A percentile compares a stretch with the other conserved stretches of the same genome.
Evolutionary conservation across 2,888 invertebrate species (phyloP).

Genomic region (Drosophila peninsularis): DNA sequence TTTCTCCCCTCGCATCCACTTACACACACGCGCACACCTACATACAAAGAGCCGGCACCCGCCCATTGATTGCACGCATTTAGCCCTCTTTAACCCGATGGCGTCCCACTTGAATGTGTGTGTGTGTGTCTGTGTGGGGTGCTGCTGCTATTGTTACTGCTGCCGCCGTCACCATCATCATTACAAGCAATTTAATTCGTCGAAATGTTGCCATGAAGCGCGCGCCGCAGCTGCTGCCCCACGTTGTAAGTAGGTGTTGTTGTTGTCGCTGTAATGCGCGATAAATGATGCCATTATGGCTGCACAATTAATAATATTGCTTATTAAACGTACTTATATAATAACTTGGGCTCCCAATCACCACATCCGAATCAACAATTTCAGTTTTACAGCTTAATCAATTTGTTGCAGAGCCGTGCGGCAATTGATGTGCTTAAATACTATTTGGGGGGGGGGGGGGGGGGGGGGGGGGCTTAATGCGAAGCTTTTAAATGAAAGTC

Average conservation of each 20-base stretch:
- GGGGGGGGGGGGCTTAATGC: conserved; percentile 18
- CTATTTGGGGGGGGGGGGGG: conserved; percentile 13
- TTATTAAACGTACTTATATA: conserved; percentile 32
- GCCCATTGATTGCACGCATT: conserved; percentile 72
- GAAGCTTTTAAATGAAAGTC: conserved; percentile 38
- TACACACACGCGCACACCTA: conserved; percentile 15
- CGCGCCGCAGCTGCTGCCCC: conserved; percentile 43
- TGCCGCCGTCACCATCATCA: conserved; percentile 60
- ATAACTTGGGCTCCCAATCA: conserved; percentile 24
- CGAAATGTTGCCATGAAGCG: conserved; percentile 74
- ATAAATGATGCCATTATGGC: conserved; percentile 78
- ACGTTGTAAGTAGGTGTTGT: conserved; percentile 34
- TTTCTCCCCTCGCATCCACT: conserved; percentile 12
- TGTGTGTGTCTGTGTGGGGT: conserved; percentile 16
- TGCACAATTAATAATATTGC: conserved; percentile 62
- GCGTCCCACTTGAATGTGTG: conserved; percentile 31
- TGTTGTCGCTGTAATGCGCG: conserved; percentile 30
- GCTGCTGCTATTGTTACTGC: conserved; percentile 28
- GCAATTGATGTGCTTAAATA: conserved; percentile 26
- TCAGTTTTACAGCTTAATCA: conserved; percentile 28
- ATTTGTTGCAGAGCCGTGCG: conserved; percentile 17
- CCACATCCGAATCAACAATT: conserved; percentile 16
- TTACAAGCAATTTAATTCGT: conserved; percentile 83
- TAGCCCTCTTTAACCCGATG: conserved; percentile 72
- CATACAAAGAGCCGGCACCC: conserved; percentile 26